Conservation (phyloP, 2,797 vertebrate genomes). For the Muscicapa comitata region DNA sequence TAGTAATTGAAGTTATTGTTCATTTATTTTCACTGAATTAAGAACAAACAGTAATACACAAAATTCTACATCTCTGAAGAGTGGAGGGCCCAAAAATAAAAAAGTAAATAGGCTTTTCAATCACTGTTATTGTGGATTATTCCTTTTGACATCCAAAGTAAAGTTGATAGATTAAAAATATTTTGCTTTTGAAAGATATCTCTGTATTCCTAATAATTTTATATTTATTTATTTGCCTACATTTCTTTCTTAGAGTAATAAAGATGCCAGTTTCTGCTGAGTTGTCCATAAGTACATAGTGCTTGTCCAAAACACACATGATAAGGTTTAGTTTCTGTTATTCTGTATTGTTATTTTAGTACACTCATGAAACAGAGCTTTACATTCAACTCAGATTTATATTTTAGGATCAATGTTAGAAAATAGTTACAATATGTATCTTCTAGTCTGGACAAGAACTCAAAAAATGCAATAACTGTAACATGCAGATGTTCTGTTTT, state of each 20-base stretch:
- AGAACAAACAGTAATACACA: background rate
- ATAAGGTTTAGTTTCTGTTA: background rate
- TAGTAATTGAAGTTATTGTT: background rate
- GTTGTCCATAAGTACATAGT: background rate
- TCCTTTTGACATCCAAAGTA: background rate
- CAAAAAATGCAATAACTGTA: background rate
- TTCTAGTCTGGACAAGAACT: background rate
- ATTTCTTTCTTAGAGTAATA: background rate
- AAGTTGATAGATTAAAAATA: background rate
- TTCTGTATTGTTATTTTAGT: background rate
- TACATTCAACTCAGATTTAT: background rate
- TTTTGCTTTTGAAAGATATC: background rate
- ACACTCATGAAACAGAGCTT: background rate
- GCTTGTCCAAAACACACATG: background rate
- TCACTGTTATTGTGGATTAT: background rate
- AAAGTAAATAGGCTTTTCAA: background rate
- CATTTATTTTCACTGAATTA: background rate
- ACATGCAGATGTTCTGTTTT: background rate
- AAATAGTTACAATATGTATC: background rate
- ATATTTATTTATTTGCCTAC: background rate
- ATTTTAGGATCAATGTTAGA: background rate
- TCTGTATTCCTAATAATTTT: background rate
- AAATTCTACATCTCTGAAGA: background rate
- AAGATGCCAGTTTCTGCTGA: background rate
- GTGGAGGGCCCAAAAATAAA: background rate